Evolutionary conservation across 2,113 vertebrate species (phyloP), one percentile per base, ranked within the genome.

Genomic region (Rousettus leschenaultii): DNA sequence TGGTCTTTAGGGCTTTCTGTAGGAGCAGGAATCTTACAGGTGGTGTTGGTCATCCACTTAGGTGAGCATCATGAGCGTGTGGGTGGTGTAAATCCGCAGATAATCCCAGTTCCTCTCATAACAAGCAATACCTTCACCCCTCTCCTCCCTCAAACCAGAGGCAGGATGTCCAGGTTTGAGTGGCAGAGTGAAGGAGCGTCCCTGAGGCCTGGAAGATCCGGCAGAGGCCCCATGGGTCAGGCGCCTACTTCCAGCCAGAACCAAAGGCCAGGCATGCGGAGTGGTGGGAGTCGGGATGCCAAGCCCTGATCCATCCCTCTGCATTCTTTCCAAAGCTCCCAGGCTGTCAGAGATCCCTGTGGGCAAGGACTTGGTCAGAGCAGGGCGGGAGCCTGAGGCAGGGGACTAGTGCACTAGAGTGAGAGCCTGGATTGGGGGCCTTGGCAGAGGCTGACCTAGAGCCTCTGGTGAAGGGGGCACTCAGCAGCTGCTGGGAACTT

Each of bases 401-500:
- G 59, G 43, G 5, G 7, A 4, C 21, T 48, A 70, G 22, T 0
- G 19, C 11, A 12, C 2, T 16, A 38, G 38, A 38, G 33, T 1
- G 0, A 45, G 30, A 48, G 1, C 3, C 0, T 28, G 86, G 89
- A 21, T 30, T 8, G 68, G 75, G 33, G 73, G 21, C 6, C 71
- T 84, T 48, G 33, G 24, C 3, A 0, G 68, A 45, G 66, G 75
- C 59, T 6, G 55, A 35, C 35, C 19, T 24, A 26, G 35, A 57
- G 59, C 66, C 57, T 80, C 63, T 30, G 45, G 59, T 22, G 80
- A 61, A 91, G 22, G 89, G 43, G 48, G 21, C 30, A 6, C 65
- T 65, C 1, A 15, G 66, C 4, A 40, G 51, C 78, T 86, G 43
- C 30, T 8, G 30, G 63, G n/a, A 73, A 63, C 30, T 35, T 45